Evolutionary conservation across 37 sponge, comb jelly and placozoan genomes (phyloP), one percentile per base, ranked within the genome.

Genomic region (Tethya wilhelma): DNA sequence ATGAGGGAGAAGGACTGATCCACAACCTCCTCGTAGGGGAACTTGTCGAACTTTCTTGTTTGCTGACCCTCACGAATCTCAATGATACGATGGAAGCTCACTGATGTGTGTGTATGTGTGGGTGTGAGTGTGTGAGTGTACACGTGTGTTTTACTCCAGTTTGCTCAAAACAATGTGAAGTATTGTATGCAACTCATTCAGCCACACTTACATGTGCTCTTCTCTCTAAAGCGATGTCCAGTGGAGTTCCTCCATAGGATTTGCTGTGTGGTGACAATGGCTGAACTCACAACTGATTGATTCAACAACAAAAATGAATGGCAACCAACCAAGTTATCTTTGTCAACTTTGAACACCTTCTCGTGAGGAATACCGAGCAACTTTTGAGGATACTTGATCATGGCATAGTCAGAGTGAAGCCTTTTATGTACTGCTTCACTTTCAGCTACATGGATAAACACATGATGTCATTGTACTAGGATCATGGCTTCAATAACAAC

Each of bases 1-100:
- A 92, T 68, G 41, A 92, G 53, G 38, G 93, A 92, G 20, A 92
- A 84, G 23, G 93, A 92, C 65, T 87, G 84, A 9, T 56, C 75
- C 39, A 67, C 79, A 8, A 80, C 80, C 40, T 84, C 78, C 22
- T 79, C 85, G 55, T 88, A 92, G 2, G 93, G 93, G 38, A 87
- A 92, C 55, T 83, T 79, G 58, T 79, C 68, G 77, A 92, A 92
- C 53, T 65, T 33, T 2, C 76, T 44, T 5, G 93, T 84, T 38
- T 55, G 41, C 85, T 92, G 93, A 31, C 93, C 93, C 57, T 62
- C 41, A 2, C 93, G 62, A 6, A 92, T 68, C 55, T 92, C 93
- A 41, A 79, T 43, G 8, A 92, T 57, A n/a, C 65, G 67, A n/a
- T 84, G 79, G 20, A 87, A 36, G 26, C 68, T 68, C 49, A 92